phyloP scores from a whole-genome alignment of 2,113 vertebrate genomes.

The Laterallus jamaicensis region DNA sequence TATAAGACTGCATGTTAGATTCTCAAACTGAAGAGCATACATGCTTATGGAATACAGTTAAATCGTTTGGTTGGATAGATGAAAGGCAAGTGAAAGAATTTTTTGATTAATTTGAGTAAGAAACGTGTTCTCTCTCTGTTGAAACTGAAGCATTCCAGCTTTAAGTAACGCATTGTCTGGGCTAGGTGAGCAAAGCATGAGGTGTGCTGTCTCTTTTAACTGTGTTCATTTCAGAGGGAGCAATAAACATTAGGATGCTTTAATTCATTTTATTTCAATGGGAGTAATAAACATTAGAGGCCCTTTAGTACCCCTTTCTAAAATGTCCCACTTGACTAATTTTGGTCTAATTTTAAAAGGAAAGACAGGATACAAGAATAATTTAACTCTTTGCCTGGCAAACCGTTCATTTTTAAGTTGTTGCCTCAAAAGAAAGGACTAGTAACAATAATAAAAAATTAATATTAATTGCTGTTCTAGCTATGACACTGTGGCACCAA shows the following conservation, averaged over 20 bases:
- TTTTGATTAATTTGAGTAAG: neutral
- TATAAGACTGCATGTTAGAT: neutral
- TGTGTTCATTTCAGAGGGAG: constrained; percentile 57
- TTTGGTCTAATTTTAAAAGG: constrained; percentile 28
- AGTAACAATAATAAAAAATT: neutral
- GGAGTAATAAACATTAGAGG: constrained; percentile 69
- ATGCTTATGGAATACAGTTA: constrained; percentile 29
- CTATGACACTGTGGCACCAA: neutral
- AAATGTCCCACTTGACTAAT: constrained; percentile 64
- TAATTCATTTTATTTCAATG: constrained; percentile 67
- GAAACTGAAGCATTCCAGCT: neutral
- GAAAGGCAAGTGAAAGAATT: neutral
- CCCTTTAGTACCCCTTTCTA: constrained; percentile 48
- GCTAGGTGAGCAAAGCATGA: constrained; percentile 26
- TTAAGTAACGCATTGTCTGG: constrained; percentile 25
- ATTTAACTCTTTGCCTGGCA: constrained; percentile 48
- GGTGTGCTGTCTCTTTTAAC: constrained; percentile 62
- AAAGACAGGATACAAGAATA: constrained; percentile 44
- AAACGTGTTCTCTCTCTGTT: neutral
- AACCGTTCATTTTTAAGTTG: constrained; percentile 46
- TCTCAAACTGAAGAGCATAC: neutral
- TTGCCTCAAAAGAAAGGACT: neutral
- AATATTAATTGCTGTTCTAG: neutral
- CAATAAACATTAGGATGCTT: constrained; percentile 70
- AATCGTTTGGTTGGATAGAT: neutral